A percentile compares a stretch with the other conserved stretches of the same genome.
These are phyloP conservation scores for Drosophila mimica DNA, from an alignment of 2,888 invertebrate species.

Conservation along the genomic window DNA sequence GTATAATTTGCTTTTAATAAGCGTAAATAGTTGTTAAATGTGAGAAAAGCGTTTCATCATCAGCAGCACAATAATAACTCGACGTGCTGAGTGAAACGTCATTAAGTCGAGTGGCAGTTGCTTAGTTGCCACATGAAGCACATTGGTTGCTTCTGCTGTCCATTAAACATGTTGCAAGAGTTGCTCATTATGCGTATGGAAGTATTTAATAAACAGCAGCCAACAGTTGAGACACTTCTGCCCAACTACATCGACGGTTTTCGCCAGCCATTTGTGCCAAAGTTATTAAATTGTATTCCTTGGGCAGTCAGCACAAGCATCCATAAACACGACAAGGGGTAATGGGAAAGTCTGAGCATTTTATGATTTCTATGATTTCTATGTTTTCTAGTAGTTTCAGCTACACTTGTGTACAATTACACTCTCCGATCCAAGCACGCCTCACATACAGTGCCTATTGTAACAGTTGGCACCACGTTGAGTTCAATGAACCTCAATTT, in stretches of 20 bases:
- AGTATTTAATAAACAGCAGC: conserved; percentile 68
- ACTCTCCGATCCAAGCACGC: neutral
- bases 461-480: conserved; percentile 7
- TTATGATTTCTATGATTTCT: neutral
- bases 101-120: conserved; percentile 65
- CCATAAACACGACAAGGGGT: conserved; percentile 21
- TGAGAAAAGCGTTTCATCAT: conserved; percentile 68
- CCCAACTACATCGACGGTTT: conserved; percentile 36
- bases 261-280: conserved; percentile 53
- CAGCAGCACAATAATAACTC: conserved; percentile 42
- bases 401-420: conserved; percentile 22
- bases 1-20: conserved; percentile 75
- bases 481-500: conserved; percentile 16
- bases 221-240: conserved; percentile 35
- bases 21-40: conserved; percentile 58
- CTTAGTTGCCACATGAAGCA: conserved; percentile 48
- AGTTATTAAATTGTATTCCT: conserved; percentile 66
- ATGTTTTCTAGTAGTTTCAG: conserved; percentile 1
- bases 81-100: conserved; percentile 35
- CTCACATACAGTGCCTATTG: neutral
- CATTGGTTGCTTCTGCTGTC: conserved; percentile 61
- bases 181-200: conserved; percentile 36
- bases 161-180: conserved; percentile 66
- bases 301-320: conserved; percentile 37
- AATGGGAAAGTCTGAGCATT: neutral